A percentile compares a stretch with the other conserved stretches of the same genome.
phyloP scores from a whole-genome alignment of 92 coral and sea anemone genomes.

The Palythoa grandiflora region DNA sequence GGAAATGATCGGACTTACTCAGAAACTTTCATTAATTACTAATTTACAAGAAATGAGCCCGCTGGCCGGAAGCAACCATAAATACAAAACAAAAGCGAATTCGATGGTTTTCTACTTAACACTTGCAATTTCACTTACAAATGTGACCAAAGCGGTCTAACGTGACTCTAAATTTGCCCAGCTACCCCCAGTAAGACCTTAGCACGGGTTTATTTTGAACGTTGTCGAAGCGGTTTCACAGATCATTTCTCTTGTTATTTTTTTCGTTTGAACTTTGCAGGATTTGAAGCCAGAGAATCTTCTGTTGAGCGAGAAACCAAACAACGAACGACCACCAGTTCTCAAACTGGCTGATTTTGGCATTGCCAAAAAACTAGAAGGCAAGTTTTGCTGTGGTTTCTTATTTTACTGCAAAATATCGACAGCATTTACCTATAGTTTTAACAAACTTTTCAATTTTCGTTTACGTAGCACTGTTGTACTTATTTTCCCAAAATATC shows the following conservation, averaged over 20 bases:
- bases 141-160: not conserved
- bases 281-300: conserved; percentile 97
- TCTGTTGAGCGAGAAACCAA: conserved; percentile 75
- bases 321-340: conserved; percentile 82
- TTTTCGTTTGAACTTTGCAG: conserved; percentile 47
- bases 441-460: too few species aligned
- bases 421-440: too few species aligned
- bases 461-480: too few species aligned
- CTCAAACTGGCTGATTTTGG: conserved; percentile 96
- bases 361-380: conserved; percentile 82
- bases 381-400: conserved; percentile 33
- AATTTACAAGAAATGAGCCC: too few species aligned
- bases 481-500: too few species aligned
- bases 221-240: not conserved
- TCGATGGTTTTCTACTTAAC: too few species aligned
- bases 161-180: not conserved
- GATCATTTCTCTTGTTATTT: not conserved
- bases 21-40: too few species aligned
- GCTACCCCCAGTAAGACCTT: not conserved
- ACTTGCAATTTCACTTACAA: too few species aligned
- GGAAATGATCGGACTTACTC: too few species aligned
- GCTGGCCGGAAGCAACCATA: too few species aligned
- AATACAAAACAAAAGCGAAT: too few species aligned
- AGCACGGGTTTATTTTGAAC: not conserved
- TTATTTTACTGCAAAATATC: not conserved